Conservation (phyloP, 2,113 vertebrate species). For the Erythrocercus mccallii region DNA sequence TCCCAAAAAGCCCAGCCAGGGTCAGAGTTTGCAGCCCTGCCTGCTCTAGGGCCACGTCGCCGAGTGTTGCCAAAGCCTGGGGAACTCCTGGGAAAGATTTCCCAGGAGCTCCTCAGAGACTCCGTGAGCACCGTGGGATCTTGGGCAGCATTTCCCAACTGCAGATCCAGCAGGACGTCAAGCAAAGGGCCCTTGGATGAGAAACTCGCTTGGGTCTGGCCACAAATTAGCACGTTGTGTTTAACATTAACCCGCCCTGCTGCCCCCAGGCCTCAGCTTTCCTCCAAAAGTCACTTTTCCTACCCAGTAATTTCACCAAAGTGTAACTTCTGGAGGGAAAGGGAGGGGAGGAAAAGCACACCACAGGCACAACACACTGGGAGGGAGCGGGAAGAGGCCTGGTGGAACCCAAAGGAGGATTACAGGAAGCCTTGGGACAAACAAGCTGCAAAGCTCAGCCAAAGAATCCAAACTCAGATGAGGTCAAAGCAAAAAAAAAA, state of each 20-base stretch:
- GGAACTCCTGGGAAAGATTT: background rate
- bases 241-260: background rate
- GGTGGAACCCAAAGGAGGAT: background rate
- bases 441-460: background rate
- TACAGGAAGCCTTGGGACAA: background rate
- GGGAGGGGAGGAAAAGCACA: background rate
- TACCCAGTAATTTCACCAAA: background rate
- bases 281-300: background rate
- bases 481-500: background rate
- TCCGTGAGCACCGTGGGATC: fast-evolving
- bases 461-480: background rate
- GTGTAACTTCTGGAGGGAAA: background rate
- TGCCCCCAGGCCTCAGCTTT: background rate
- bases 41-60: fast-evolving
- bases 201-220: background rate
- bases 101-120: background rate
- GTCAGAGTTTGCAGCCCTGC: background rate
- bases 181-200: background rate
- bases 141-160: background rate
- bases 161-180: background rate
- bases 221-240: fast-evolving
- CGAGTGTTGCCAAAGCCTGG: background rate
- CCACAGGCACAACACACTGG: fast-evolving
- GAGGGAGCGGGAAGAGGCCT: background rate
- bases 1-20: background rate